Evolutionary conservation across 2,888 invertebrate species (phyloP).

Genomic region (Apomyelois bistriatella): DNA sequence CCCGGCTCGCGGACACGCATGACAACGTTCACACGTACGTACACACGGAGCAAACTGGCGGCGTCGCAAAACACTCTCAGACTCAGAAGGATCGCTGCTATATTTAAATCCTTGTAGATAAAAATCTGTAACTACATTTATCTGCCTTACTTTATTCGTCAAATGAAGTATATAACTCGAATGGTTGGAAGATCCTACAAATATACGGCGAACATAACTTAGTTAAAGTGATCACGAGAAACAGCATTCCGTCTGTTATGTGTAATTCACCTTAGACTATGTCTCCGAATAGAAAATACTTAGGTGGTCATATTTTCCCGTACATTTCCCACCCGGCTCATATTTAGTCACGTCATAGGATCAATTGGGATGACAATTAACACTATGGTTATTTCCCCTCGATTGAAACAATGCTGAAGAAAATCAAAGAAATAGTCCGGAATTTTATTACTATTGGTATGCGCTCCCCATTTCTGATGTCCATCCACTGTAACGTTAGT

Average conservation of each 20-base stretch:
- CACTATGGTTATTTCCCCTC: constrained; percentile 18
- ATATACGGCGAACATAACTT: no score
- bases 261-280: no score
- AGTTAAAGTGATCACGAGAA: no score
- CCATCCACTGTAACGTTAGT: constrained; percentile 51
- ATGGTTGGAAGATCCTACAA: no score
- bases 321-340: no score
- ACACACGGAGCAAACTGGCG: constrained; percentile 20
- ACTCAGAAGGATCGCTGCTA: not conserved
- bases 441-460: constrained; percentile 48
- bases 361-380: no score
- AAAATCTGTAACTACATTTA: no score
- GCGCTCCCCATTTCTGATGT: constrained; percentile 45
- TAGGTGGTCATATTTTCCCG: not conserved
- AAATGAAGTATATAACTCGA: no score
- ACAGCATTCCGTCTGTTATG: no score
- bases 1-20: constrained; percentile 42
- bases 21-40: constrained; percentile 56
- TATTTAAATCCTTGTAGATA: not conserved
- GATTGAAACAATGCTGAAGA: constrained; percentile 4
- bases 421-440: constrained; percentile 22
- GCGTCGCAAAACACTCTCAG: not conserved
- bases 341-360: no score
- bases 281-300: no score
- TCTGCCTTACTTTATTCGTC: no score